These are phyloP conservation scores for Formicarius rufipectus DNA, from an alignment of 2,113 vertebrate species.

Conservation along the genomic window DNA sequence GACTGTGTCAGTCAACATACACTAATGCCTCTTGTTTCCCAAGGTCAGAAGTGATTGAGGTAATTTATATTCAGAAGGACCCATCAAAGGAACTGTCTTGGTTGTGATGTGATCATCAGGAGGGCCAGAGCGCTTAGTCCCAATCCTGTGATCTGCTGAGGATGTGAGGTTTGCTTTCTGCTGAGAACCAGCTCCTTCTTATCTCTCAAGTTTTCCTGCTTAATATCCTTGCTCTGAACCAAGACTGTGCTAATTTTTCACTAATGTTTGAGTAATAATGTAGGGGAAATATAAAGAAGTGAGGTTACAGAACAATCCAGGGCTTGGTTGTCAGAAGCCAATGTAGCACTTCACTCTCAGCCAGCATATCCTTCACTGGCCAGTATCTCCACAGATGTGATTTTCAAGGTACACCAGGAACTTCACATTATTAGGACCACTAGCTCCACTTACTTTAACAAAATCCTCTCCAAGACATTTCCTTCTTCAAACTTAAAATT, in stretches of 20 bases:
- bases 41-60: background rate
- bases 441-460: background rate
- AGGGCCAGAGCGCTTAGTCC: background rate
- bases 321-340: background rate
- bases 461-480: background rate
- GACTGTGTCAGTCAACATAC: background rate
- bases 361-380: background rate
- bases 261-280: background rate
- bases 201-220: background rate
- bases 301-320: background rate
- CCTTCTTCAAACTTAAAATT: background rate
- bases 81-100: background rate
- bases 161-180: background rate
- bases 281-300: background rate
- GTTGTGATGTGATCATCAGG: background rate
- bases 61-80: conserved; percentile 2
- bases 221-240: background rate
- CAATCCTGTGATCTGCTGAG: background rate
- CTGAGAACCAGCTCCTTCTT: background rate
- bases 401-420: background rate
- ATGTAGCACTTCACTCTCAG: background rate
- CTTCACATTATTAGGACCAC: background rate
- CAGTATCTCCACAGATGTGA: background rate
- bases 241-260: background rate
- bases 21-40: background rate